Percentiles rank a stretch among this genome's conserved stretches.
Conservation (phyloP, 2,113 vertebrate species). For the Pica pica region DNA sequence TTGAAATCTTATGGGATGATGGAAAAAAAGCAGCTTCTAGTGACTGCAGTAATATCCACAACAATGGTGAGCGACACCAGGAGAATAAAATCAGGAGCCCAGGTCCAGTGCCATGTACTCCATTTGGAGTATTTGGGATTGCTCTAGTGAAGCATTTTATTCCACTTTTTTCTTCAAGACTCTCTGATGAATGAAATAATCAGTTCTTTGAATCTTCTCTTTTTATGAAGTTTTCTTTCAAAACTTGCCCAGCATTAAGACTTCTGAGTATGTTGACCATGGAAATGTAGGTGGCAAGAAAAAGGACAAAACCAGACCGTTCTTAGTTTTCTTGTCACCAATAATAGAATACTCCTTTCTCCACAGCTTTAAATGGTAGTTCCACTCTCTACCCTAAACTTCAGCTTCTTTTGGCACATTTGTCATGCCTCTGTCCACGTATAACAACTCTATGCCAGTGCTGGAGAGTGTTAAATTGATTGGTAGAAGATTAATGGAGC, state of each 20-base stretch:
- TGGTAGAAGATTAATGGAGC: conserved; percentile 7
- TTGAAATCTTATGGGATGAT: background rate
- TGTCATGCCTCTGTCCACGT: background rate
- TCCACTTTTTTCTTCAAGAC: background rate
- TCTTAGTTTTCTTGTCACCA: background rate
- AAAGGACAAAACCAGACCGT: background rate
- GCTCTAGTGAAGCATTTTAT: background rate
- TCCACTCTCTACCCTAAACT: background rate
- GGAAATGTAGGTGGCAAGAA: background rate
- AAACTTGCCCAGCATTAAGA: background rate
- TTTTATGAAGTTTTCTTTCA: background rate
- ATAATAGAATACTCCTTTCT: background rate
- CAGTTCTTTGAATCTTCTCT: background rate
- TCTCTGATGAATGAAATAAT: background rate
- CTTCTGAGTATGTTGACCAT: background rate
- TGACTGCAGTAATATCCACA: background rate
- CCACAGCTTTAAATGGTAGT: background rate
- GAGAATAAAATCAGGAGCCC: background rate
- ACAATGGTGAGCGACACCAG: background rate
- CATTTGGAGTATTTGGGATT: background rate
- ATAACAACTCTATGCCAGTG: background rate
- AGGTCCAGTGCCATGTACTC: background rate
- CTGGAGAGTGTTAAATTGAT: background rate
- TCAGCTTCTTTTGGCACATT: background rate
- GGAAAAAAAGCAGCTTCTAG: background rate